Evolutionary conservation across 1,140 invertebrate species (phyloP), one percentile per base, ranked within the genome.

Genomic region (Brachionus rubens): DNA sequence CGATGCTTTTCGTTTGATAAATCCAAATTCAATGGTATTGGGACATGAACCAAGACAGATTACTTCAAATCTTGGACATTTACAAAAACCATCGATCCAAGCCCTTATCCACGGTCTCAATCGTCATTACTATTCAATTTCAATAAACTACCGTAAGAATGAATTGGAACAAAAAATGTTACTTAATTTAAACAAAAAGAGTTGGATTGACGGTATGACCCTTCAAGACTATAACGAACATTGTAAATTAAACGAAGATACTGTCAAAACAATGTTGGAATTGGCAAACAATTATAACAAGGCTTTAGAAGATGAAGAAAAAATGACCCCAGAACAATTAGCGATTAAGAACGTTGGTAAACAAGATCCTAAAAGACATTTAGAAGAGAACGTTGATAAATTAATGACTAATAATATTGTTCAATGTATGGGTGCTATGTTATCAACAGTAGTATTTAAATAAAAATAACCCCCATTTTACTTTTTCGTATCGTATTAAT

Each of bases 271-370:
- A 80, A 99, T 99, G 93, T 86, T 99, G 24, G 94, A 97, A 72
- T 86, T 99, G 77, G 95, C 96, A 5, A 98, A 98, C 83, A 93
- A 95, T 83, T 99, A 99, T 82, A 97, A 98, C 82, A 99, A 99
- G 88, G 91, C 91, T 83, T 78, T 99, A 48, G 96, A 99, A 86
- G 97, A 99, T 81, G 97, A 99, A 85, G 96, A 99, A 83, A 98
- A 97, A 83, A 98, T 99, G 94, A 99, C 96, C n/a, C 92, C 94
- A 0, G 95, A 99, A 84, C 96, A 99, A 83, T 86, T 99, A 82
- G 96, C 96, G 14, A 98, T 99, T 79, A 99, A 99, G 83, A 99
- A 99, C 87, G 96, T 99, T 47, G 97, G 97, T 24, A 99, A 99
- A 87, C 93, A 97, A 81, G 96, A 99, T 86, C 97, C 97, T n/a